A percentile compares a stretch with the other conserved stretches of the same genome.
phyloP scores from a whole-genome alignment of 2,797 vertebrate species.

The Typhlichthys eigenmanni region DNA sequence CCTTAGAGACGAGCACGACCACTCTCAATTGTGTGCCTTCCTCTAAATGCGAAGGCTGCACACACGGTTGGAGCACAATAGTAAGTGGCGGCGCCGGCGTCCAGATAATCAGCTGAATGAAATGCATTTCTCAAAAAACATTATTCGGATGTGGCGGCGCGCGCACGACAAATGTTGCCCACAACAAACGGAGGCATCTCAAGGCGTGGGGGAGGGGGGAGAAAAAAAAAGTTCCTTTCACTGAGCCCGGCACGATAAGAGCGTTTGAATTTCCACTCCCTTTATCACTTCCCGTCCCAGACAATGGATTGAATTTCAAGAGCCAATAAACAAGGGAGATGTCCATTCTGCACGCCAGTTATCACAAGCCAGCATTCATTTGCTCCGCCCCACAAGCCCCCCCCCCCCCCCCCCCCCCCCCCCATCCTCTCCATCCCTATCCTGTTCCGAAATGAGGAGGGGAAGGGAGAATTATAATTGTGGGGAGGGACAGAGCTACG shows the following conservation, averaged over 20 bases:
- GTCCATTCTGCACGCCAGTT: constrained; percentile 80
- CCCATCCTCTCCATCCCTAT: constrained; percentile 7
- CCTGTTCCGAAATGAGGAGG: constrained; percentile 64
- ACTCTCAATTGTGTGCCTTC: constrained; percentile 60
- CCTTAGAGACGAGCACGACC: constrained; percentile 67
- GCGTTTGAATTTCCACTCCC: constrained; percentile 77
- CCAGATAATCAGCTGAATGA: constrained; percentile 78
- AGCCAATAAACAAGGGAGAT: constrained; percentile 84
- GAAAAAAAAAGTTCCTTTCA: constrained; percentile 75
- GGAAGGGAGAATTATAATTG: constrained; percentile 73
- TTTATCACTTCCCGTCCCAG: constrained; percentile 78
- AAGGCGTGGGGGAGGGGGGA: constrained; percentile 38
- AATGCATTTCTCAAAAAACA: constrained; percentile 77
- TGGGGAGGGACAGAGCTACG: constrained; percentile 53
- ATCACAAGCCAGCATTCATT: constrained; percentile 76
- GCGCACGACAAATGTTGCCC: constrained; percentile 73
- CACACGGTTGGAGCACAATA: constrained; percentile 60
- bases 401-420: constrained; percentile 13
- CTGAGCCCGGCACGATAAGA: constrained; percentile 81
- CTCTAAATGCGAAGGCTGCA: constrained; percentile 70
- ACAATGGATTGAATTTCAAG: constrained; percentile 85
- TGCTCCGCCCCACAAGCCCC: constrained; percentile 35
- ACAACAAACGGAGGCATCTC: constrained; percentile 74
- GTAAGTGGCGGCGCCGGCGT: constrained; percentile 67
- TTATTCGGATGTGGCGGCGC: constrained; percentile 75